Percentiles rank a stretch among this genome's conserved stretches.
phyloP scores from a whole-genome alignment of 2,113 vertebrate species.

The Petrocephalus microphthalmus region DNA sequence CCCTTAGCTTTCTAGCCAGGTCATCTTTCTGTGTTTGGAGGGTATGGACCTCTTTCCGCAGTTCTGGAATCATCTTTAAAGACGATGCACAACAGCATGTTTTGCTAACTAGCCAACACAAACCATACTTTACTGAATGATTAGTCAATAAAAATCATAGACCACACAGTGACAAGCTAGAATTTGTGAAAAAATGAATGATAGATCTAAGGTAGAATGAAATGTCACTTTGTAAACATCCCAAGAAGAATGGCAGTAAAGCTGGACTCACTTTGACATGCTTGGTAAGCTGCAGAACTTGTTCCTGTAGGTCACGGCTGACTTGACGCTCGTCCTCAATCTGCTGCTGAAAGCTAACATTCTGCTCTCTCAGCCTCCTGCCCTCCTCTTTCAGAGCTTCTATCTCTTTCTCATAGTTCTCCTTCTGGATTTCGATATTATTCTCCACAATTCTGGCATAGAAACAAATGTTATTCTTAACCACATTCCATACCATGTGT shows the following conservation, averaged over 20 bases:
- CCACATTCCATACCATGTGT: background rate
- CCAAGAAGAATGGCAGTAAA: background rate
- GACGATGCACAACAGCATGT: background rate
- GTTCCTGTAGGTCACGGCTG: conserved; percentile 66
- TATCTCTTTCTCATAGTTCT: conserved; percentile 73
- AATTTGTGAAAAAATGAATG: background rate
- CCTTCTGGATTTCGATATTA: conserved; percentile 70
- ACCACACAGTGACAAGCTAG: background rate
- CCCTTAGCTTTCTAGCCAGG: conserved; percentile 70
- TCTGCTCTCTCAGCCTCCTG: conserved; percentile 67
- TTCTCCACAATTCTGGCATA: conserved; percentile 77
- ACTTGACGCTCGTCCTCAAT: conserved; percentile 59
- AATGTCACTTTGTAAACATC: background rate
- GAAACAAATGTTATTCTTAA: conserved; percentile 9
- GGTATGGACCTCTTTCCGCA: conserved; percentile 78
- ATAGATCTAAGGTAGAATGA: background rate
- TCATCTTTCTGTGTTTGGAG: conserved; percentile 74
- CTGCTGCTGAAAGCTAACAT: conserved; percentile 56
- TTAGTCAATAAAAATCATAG: background rate
- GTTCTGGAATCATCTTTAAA: conserved; percentile 72
- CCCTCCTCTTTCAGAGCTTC: conserved; percentile 68
- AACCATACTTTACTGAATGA: background rate
- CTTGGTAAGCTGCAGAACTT: conserved; percentile 71
- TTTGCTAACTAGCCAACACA: background rate
- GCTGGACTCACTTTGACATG: conserved; percentile 65